Base-by-base conservation (phyloP, 2,797 vertebrate species). In the Aphelocoma californica region DNA sequence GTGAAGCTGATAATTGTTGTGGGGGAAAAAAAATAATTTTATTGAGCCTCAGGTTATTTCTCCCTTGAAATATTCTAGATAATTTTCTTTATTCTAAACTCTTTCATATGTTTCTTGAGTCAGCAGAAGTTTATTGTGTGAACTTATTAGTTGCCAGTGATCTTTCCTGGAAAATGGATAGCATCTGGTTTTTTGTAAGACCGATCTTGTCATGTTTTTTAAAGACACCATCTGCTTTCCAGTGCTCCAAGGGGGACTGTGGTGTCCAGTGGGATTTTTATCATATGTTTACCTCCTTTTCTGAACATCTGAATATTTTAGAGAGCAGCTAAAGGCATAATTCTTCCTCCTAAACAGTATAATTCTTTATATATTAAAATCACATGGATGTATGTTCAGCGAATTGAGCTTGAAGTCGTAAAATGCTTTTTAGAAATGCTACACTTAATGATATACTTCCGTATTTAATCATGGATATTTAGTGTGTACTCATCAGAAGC, bases 191-290 rank as follows among this genome's bases (percentile, higher is more conserved):
- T 88, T 94, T 69, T 62, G 38, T 53, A 53, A 87, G 74, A 81
- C 70, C 34, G 51, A 93, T 92, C 48, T 60, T 24, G 51, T 88
- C 90, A 69, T 90, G 95, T 93, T 93, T 96, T 94, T 86, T 90
- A 91, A 93, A 97, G 95, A 74, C 16, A 25, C 96, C 97, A 95
- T 95, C 97, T 97, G 97, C 92, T 97, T 94, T 53, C 65, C 81
- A 81, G 81, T 31, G 31, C 61, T 95, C 81, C 67, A 47, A 34
- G 81, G 90, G 93, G 90, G 78, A 82, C 40, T 51, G 24, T 32
- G 29, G n/a, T 31, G 56, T 96, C 91, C 86, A 86, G 47, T 2
- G 91, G 94, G 94, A 94, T 75, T 92, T 91, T 94, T 69, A 82
- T 95, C 97, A 72, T 77, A 92, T 78, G 91, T 75, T 91, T 96